phyloP scores from a whole-genome alignment of 2,797 vertebrate species.

The Gorsachius magnificus region DNA sequence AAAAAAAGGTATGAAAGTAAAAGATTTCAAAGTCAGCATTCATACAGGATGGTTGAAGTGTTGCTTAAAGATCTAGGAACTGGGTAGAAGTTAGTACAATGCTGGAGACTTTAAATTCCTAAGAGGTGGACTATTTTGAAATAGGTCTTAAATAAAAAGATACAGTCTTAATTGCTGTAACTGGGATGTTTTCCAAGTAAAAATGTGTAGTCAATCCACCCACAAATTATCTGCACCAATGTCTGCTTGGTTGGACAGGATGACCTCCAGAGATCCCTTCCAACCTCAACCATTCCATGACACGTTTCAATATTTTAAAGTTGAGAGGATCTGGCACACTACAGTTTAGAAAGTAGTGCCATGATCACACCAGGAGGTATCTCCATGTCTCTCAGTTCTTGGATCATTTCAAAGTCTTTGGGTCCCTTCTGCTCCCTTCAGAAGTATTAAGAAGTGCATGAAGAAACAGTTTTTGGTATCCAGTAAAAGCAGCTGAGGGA shows the following conservation, averaged over 20 bases:
- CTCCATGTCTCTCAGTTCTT: not conserved
- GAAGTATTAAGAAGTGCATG: not conserved
- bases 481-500: not conserved
- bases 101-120: not conserved
- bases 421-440: not conserved
- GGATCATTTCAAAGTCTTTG: not conserved
- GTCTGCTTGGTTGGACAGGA: not conserved
- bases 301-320: not conserved
- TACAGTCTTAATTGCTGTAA: not conserved
- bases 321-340: not conserved
- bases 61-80: not conserved
- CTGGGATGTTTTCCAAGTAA: not conserved
- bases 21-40: not conserved
- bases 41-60: not conserved
- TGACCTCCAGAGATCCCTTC: not conserved
- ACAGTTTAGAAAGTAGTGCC: not conserved
- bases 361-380: not conserved
- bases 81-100: not conserved
- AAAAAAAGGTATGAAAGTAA: not conserved
- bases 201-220: not conserved
- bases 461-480: not conserved
- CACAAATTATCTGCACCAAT: not conserved
- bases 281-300: not conserved
- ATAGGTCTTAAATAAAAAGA: not conserved
- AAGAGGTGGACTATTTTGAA: not conserved